Evolutionary conservation across 2,797 vertebrate species (phyloP).

Genomic region (Scomberomorus guttatus): DNA sequence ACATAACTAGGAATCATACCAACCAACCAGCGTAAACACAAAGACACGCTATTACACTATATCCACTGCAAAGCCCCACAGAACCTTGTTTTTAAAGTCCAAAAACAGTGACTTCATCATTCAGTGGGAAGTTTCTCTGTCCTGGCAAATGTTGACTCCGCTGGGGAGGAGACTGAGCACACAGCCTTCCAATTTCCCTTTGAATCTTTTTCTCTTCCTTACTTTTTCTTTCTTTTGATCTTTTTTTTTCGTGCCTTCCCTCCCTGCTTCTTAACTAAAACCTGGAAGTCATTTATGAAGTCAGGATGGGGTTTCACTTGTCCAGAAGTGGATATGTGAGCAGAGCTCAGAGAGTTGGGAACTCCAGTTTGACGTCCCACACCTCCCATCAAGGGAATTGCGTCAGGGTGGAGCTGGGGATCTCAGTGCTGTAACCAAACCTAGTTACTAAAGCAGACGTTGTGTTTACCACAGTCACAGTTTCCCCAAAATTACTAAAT

Average conservation of each 20-base stretch:
- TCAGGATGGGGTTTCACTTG: constrained; percentile 49
- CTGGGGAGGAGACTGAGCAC: constrained; percentile 38
- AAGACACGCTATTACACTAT: constrained; percentile 8
- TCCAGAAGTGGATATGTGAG: constrained; percentile 57
- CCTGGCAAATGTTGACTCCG: constrained; percentile 61
- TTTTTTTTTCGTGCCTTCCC: background rate
- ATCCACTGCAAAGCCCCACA: background rate
- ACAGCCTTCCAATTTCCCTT: constrained; percentile 37
- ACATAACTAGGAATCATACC: constrained; percentile 50
- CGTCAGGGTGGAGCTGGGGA: constrained; percentile 62
- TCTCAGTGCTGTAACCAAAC: constrained; percentile 47
- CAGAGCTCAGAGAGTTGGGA: constrained; percentile 41
- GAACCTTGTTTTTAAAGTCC: constrained; percentile 5
- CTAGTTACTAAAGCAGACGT: constrained; percentile 43
- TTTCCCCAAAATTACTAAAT: background rate
- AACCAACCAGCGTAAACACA: constrained; percentile 14
- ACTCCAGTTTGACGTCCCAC: constrained; percentile 51
- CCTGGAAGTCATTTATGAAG: constrained; percentile 70
- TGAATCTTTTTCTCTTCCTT: constrained; percentile 32
- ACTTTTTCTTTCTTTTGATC: background rate
- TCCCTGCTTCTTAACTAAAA: constrained; percentile 33
- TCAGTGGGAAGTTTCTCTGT: constrained; percentile 30
- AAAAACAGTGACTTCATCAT: constrained; percentile 55
- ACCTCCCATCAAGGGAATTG: constrained; percentile 69
- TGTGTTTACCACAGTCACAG: constrained; percentile 33